Percentiles rank a stretch among this genome's conserved stretches.
phyloP scores from a whole-genome alignment of 1,140 invertebrate species.

The Ganaspis sp. region DNA sequence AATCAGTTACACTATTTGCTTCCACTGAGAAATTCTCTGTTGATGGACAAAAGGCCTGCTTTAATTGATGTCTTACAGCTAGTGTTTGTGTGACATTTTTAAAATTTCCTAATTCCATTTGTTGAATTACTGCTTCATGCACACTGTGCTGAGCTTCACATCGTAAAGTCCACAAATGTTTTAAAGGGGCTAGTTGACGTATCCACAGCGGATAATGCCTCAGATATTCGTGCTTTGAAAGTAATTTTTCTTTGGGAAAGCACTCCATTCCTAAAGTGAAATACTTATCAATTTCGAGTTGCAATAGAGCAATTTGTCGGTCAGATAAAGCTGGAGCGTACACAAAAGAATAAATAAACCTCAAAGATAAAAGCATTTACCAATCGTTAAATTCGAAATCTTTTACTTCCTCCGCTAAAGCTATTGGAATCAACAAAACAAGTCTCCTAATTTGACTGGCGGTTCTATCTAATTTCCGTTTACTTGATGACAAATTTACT shows the following conservation, averaged over 20 bases:
- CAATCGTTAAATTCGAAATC: conserved; percentile 32
- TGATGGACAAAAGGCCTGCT: conserved; percentile 25
- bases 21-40: no score
- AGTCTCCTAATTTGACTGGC: conserved; percentile 41
- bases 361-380: conserved; percentile 38
- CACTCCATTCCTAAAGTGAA: conserved; percentile 20
- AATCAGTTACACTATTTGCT: no score
- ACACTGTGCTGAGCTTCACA: conserved; percentile 34
- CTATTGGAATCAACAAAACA: conserved; percentile 38
- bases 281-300: no score
- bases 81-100: conserved; percentile 36
- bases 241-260: conserved; percentile 1
- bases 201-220: conserved; percentile 31
- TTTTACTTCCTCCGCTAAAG: neutral
- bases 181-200: neutral
- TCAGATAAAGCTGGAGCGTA: conserved; percentile 28
- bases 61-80: conserved; percentile 32
- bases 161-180: conserved; percentile 34
- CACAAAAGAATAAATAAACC: conserved; percentile 21
- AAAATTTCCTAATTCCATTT: conserved; percentile 39
- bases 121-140: conserved; percentile 36
- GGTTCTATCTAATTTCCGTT: conserved; percentile 39
- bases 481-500: conserved; percentile 26
- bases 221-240: conserved; percentile 29
- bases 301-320: conserved; percentile 37